Evolutionary conservation across 1,140 invertebrate genomes (phyloP).

Genomic region (Oncopodura yosiiana): DNA sequence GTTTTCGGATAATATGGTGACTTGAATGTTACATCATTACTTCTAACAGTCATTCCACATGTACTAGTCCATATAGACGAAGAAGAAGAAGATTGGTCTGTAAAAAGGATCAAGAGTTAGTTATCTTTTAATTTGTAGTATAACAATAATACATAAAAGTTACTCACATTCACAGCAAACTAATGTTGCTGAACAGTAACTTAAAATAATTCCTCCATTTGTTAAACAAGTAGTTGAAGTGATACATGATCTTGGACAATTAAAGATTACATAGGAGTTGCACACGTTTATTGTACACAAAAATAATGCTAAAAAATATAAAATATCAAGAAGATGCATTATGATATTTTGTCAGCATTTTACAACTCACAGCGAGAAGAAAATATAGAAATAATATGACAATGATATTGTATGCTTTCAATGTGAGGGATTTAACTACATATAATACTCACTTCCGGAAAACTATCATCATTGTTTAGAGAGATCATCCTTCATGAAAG

Average conservation of each 20-base stretch:
- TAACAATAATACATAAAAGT: background rate
- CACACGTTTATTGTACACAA: too few relatives aligned
- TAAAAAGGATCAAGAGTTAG: background rate
- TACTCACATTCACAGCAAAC: slow-evolving; percentile 21
- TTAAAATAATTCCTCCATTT: slow-evolving; percentile 15
- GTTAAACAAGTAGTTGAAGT: slow-evolving; percentile 1
- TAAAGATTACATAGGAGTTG: too few relatives aligned
- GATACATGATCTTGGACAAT: slow-evolving; percentile 22
- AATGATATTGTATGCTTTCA: too few relatives aligned
- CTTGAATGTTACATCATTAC: slow-evolving; percentile 20
- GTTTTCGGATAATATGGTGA: slow-evolving; percentile 22
- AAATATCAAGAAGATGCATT: too few relatives aligned
- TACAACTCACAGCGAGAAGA: too few relatives aligned
- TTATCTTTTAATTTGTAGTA: background rate
- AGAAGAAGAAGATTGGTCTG: background rate
- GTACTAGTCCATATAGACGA: slow-evolving; percentile 8
- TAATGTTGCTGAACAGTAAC: slow-evolving; percentile 2
- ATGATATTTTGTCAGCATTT: too few relatives aligned
- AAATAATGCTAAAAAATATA: too few relatives aligned
- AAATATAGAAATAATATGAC: too few relatives aligned
- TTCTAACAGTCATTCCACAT: slow-evolving; percentile 5
- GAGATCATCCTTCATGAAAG: too few relatives aligned
- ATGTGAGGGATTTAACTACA: too few relatives aligned
- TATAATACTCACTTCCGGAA: too few relatives aligned
- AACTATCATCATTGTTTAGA: too few relatives aligned